Conservation (phyloP, 2,888 invertebrate genomes). For the Ectobius pallidus region DNA sequence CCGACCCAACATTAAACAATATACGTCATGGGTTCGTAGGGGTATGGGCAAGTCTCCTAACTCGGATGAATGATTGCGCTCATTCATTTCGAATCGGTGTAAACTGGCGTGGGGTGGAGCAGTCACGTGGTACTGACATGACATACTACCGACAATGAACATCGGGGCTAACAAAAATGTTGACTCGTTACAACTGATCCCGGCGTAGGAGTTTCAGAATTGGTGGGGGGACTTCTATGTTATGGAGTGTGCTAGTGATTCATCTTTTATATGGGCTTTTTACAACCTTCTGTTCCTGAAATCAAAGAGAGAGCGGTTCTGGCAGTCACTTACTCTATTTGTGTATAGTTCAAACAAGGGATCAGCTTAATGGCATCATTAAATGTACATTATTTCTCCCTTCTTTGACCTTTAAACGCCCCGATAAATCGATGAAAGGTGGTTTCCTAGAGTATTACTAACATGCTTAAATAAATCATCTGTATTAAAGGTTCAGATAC, state of each 20-base stretch:
- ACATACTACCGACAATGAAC: constrained; percentile 29
- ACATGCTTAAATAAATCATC: too few relatives aligned
- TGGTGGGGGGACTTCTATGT: background rate
- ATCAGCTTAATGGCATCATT: too few relatives aligned
- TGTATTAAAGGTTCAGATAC: too few relatives aligned
- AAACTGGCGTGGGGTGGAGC: constrained; percentile 3
- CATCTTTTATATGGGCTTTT: constrained; percentile 1
- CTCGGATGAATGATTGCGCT: constrained; percentile 19
- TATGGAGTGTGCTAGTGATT: constrained; percentile 12
- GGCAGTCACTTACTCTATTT: background rate
- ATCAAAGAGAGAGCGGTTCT: background rate
- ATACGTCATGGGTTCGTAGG: background rate
- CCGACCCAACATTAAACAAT: background rate
- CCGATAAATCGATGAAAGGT: too few relatives aligned
- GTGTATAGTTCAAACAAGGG: background rate
- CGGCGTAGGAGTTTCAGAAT: too few relatives aligned
- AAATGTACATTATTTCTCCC: too few relatives aligned
- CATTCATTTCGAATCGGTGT: constrained; percentile 25
- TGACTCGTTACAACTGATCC: constrained; percentile 29
- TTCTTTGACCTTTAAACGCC: too few relatives aligned
- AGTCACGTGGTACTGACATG: constrained; percentile 26
- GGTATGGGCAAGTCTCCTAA: constrained; percentile 4
- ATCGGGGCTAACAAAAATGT: constrained; percentile 27
- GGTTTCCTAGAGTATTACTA: too few relatives aligned
- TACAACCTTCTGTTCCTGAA: background rate